Conservation (phyloP, 2,888 invertebrate genomes). For the Temnothorax ravouxi region DNA sequence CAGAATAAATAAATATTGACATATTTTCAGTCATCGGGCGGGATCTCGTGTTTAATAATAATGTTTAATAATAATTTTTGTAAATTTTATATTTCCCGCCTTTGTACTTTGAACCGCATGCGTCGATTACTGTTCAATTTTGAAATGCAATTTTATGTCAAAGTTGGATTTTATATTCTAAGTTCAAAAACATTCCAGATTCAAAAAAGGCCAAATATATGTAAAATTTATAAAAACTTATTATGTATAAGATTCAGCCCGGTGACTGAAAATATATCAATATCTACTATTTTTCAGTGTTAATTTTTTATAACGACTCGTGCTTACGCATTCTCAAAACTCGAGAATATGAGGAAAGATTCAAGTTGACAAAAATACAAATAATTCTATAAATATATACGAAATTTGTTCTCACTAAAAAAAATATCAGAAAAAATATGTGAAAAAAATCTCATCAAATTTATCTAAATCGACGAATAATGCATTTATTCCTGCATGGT, state of each 20-base stretch:
- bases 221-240: not conserved
- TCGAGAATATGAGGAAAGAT: not conserved
- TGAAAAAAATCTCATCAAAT: not conserved
- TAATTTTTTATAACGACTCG: not conserved
- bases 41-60: not conserved
- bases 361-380: not conserved
- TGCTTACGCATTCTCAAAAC: not conserved
- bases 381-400: not conserved
- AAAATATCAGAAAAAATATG: not conserved
- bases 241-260: not conserved
- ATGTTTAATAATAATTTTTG: not conserved
- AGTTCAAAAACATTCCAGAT: not conserved
- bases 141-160: not conserved
- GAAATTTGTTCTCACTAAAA: not conserved
- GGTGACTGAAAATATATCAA: not conserved
- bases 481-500: not conserved
- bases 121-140: not conserved
- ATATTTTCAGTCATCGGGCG: not conserved
- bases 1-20: not conserved
- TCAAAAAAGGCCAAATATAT: not conserved
- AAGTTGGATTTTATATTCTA: not conserved
- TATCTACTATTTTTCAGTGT: not conserved
- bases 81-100: too few species aligned
- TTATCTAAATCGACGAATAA: not conserved
- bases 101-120: not conserved